Base-by-base conservation (phyloP, 1,140 invertebrate genomes). In the Macrosteles quadrilineatus region DNA sequence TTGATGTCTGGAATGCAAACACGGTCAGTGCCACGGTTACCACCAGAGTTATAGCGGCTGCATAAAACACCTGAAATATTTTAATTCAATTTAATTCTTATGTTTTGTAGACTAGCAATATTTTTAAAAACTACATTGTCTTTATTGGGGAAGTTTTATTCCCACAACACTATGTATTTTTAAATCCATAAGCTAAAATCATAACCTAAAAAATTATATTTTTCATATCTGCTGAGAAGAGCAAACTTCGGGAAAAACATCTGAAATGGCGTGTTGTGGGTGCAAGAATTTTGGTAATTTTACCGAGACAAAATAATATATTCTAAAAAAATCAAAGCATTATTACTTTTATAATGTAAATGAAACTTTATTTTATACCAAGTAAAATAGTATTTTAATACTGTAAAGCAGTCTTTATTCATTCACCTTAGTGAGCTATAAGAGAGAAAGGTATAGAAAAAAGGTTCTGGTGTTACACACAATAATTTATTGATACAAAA, bases 1-100 rank as follows among this genome's bases (percentile, higher is more conserved):
- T 89, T 80, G 95, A 96, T 1, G 95, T 97, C 82, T 98, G 95
- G 79, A 97, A 91, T n/a, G 96, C 93, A 81, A 98, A 98, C 3
- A 97, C 70, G 0, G 95, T 98, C 19, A 98, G 80, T 0, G 86
- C 90, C 1, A 98, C 80, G 73, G 91, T 91, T 36, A 97, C 87
- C 0, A 87, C 90, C 4, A 90, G 86, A 32, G 91, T 94, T 62
- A 96, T 89, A 9, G 90, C 91, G 29, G 91, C 89, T 0, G 94
- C 94, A 78, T 94, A 83, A 63, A 96, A 77, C 11, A 96, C 92
- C 55, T 59, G 27, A 25, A 30, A 59, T 9, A 40, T 40, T 40
- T 17, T 17, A 40, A 40, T 9, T 40, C 6, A 6, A 40, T 40
- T 40, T 40, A 9, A 9, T 6, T 40, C 36, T 9, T 9, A 9